phyloP scores from a whole-genome alignment of 1,140 invertebrate genomes.

The Trinorchestia longiramus region DNA sequence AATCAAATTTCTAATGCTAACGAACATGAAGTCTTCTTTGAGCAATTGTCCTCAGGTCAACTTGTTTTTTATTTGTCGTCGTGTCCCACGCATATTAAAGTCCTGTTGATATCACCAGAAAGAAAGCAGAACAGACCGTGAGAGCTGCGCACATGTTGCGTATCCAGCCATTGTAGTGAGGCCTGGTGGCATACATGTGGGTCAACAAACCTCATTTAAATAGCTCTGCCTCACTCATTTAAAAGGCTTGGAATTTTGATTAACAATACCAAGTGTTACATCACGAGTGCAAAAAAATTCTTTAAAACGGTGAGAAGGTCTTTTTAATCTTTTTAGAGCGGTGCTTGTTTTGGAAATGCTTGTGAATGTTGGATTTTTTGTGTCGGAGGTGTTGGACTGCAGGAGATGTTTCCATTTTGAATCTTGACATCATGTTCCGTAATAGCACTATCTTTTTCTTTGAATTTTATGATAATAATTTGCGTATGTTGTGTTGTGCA shows the following conservation, averaged over 20 bases:
- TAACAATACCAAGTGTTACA: not conserved
- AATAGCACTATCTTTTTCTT: not conserved
- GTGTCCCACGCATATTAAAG: not conserved
- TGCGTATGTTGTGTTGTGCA: too few relatives aligned
- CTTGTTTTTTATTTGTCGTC: not conserved
- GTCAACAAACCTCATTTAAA: conserved; percentile 9
- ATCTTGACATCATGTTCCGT: not conserved
- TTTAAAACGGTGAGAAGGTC: not conserved
- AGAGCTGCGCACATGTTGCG: not conserved
- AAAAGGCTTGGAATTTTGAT: not conserved
- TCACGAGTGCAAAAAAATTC: not conserved
- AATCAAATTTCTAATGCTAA: not conserved
- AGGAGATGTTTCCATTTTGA: not conserved
- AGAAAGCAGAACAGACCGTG: not conserved
- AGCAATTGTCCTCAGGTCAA: not conserved
- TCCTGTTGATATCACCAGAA: not conserved
- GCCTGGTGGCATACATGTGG: not conserved
- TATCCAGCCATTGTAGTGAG: not conserved
- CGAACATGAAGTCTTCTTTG: not conserved
- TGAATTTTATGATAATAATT: not conserved
- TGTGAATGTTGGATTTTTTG: too few relatives aligned
- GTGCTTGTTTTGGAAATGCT: not conserved
- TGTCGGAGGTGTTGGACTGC: too few relatives aligned
- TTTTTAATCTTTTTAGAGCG: not conserved
- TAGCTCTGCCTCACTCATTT: not conserved